A percentile compares a stretch with the other conserved stretches of the same genome.
phyloP scores from a whole-genome alignment of 2,113 vertebrate genomes.

The Lontra canadensis region DNA sequence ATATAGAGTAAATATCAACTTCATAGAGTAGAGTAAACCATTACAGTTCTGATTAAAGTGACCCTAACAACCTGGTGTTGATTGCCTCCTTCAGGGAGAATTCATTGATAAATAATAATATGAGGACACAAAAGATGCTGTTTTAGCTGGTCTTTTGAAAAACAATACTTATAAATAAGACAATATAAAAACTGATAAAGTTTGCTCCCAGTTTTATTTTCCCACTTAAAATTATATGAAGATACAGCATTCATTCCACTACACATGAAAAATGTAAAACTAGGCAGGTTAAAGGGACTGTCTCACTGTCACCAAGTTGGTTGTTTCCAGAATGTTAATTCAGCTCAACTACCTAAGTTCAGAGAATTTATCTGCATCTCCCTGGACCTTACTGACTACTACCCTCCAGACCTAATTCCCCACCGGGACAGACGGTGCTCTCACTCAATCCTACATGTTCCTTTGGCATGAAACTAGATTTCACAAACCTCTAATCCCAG shows the following conservation, averaged over 20 bases:
- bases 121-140: slow-evolving; percentile 54
- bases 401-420: background rate
- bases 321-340: background rate
- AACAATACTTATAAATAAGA: slow-evolving; percentile 21
- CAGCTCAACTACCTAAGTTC: background rate
- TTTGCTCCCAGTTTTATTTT: slow-evolving; percentile 26
- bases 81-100: slow-evolving; percentile 76
- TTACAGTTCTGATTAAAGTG: slow-evolving; percentile 77
- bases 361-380: background rate
- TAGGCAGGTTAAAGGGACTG: background rate
- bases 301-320: background rate
- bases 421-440: background rate
- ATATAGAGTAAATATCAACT: slow-evolving; percentile 61
- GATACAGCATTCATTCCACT: background rate
- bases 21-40: slow-evolving; percentile 59
- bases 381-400: background rate
- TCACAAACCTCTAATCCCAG: background rate
- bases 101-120: slow-evolving; percentile 73
- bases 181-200: slow-evolving; percentile 51
- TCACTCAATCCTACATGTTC: background rate
- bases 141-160: slow-evolving; percentile 53
- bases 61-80: slow-evolving; percentile 67
- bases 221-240: background rate
- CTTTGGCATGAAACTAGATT: background rate
- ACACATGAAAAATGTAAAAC: background rate